Conservation (phyloP, 2,888 invertebrate genomes). For the Philereme transversata region DNA sequence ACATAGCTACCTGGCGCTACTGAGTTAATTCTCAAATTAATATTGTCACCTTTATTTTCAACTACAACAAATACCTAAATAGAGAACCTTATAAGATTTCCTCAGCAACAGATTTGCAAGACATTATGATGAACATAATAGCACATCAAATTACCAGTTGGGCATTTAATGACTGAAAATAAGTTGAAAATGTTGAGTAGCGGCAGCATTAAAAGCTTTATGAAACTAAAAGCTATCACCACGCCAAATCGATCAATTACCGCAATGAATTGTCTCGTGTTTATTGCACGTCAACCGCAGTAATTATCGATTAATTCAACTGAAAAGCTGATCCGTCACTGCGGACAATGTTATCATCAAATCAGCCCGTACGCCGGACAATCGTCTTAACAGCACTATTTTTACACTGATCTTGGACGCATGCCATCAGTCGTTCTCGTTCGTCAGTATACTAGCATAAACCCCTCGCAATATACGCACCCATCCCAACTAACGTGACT, state of each 20-base stretch:
- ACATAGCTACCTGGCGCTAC: conserved; percentile 17
- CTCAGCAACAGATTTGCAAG: too few species aligned
- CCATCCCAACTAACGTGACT: conserved; percentile 59
- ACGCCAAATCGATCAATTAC: conserved; percentile 2
- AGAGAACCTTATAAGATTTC: too few species aligned
- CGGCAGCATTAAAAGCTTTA: not conserved
- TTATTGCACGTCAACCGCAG: conserved; percentile 3
- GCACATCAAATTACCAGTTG: not conserved
- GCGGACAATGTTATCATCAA: conserved; percentile 68
- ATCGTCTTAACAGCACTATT: conserved; percentile 79
- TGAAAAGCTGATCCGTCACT: conserved; percentile 46
- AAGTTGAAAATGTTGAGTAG: too few species aligned
- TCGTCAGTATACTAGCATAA: conserved; percentile 86
- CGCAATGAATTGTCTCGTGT: conserved; percentile 2
- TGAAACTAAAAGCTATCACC: conserved; percentile 3
- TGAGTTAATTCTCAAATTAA: not conserved
- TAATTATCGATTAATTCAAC: conserved; percentile 21
- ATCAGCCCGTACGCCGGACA: conserved; percentile 65
- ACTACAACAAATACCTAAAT: too few species aligned
- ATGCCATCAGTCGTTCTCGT: conserved; percentile 81
- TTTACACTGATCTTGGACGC: conserved; percentile 75
- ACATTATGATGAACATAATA: not conserved
- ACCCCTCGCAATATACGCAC: conserved; percentile 78
- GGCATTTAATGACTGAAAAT: not conserved
- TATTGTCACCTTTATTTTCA: too few species aligned